Base-by-base conservation (phyloP, 2,797 vertebrate genomes). In the Pterois miles region DNA sequence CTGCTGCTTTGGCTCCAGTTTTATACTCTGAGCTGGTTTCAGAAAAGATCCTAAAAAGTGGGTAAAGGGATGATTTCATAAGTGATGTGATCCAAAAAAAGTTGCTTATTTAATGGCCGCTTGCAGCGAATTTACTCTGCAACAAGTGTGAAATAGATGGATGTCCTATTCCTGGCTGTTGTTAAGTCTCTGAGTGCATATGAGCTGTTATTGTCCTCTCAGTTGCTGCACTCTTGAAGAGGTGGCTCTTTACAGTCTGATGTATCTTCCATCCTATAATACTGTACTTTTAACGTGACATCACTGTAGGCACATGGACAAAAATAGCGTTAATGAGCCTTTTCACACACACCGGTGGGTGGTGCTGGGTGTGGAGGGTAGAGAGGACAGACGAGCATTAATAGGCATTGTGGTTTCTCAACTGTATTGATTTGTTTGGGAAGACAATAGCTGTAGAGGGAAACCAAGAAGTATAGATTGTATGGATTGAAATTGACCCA, bases 361-460 rank as follows among this genome's bases (percentile, higher is more conserved):
- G 66, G 7, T 53, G 25, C 12, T 63, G 29, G 7, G 11, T 20
- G 36, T 16, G 52, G 31, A 54, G 18, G 22, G 70, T 3, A 33
- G 20, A 29, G 36, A 53, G 2, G 9, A 36, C 14, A 8, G 25
- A 6, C 40, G 18, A 36, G 23, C 23, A 46, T 57, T 31, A 14
- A 46, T 25, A 22, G 16, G 8, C 40, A 6, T 43, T 60, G 58
- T 50, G 53, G 54, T 78, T 73, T 76, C 65, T 76, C 36, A 36
- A 43, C 27, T 80, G 25, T 22, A 70, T 65, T 71, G 75, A 85
- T 72, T 43, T 85, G 57, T 46, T 71, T 63, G 36, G 16, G 65
- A 74, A 70, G 48, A 71, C 38, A 64, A 59, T 10, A 60, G 53
- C 67, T 65, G 29, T 71, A 43, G 23, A 29, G 34, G 22, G 8